phyloP scores from a whole-genome alignment of 2,888 invertebrate species.

The Apoderus coryli region DNA sequence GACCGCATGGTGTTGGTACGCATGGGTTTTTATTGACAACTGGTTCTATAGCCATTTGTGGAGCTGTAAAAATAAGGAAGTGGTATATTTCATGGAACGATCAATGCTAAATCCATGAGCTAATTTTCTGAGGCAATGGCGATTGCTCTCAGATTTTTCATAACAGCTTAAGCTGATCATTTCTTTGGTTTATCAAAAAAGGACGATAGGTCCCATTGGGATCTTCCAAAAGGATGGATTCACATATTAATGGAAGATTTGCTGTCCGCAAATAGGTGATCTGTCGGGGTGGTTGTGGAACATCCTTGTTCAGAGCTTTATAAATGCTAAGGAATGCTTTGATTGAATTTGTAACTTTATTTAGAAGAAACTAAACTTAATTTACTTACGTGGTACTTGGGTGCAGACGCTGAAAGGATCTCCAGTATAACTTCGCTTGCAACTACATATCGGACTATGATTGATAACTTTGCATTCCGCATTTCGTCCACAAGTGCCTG shows the following conservation, averaged over 20 bases:
- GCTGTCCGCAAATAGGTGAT: too few relatives aligned
- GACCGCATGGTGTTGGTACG: slow-evolving; percentile 61
- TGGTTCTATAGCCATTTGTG: slow-evolving; percentile 11
- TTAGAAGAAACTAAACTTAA: neutral
- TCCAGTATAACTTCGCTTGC: slow-evolving; percentile 39
- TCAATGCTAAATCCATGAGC: too few relatives aligned
- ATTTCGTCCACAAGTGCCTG: slow-evolving; percentile 38
- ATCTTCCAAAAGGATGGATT: too few relatives aligned
- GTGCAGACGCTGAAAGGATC: slow-evolving; percentile 60
- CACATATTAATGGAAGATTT: too few relatives aligned
- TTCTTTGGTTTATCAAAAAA: too few relatives aligned
- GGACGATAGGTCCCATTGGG: too few relatives aligned
- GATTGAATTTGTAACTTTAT: neutral
- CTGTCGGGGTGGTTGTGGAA: too few relatives aligned
- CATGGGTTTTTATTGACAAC: slow-evolving; percentile 52
- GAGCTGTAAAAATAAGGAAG: slow-evolving; percentile 12
- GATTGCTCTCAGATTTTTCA: too few relatives aligned
- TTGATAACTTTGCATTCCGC: slow-evolving; percentile 37
- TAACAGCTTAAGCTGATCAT: too few relatives aligned
- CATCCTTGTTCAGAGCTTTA: too few relatives aligned
- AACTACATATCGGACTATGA: slow-evolving; percentile 61
- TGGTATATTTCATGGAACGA: neutral
- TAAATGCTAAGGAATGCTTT: too few relatives aligned
- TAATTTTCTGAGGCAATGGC: too few relatives aligned
- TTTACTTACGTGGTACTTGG: slow-evolving; percentile 35